These are phyloP conservation scores for Leptobrachium leishanense DNA, from an alignment of 2,113 vertebrate species.

Conservation along the genomic window DNA sequence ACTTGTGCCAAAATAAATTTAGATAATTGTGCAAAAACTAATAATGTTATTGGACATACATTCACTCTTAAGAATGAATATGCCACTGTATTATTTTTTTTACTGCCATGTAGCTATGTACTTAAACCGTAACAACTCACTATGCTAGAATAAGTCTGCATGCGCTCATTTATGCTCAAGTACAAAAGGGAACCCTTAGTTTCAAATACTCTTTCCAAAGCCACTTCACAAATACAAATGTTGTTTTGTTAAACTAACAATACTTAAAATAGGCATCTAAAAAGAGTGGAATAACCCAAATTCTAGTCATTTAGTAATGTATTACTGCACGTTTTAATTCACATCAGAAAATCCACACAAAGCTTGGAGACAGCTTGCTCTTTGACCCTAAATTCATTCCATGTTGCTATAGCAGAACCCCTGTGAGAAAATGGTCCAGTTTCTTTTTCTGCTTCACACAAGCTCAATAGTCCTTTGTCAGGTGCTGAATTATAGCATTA, in stretches of 20 bases:
- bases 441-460: conserved; percentile 66
- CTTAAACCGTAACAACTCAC: conserved; percentile 11
- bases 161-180: conserved; percentile 37
- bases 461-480: conserved; percentile 80
- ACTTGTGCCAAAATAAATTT: too few relatives aligned
- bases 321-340: conserved; percentile 68
- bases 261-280: conserved; percentile 54
- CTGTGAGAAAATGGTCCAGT: conserved; percentile 72
- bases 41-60: too few relatives aligned
- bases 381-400: conserved; percentile 78
- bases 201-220: conserved; percentile 51
- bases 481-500: conserved; percentile 81
- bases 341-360: conserved; percentile 75
- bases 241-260: conserved; percentile 58
- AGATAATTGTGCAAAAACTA: too few relatives aligned
- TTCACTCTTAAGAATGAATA: too few relatives aligned
- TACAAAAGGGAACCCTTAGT: conserved; percentile 42
- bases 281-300: conserved; percentile 58
- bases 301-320: conserved; percentile 66
- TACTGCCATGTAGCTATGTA: background rate
- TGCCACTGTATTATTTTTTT: too few relatives aligned
- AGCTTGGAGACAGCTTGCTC: conserved; percentile 72
- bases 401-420: conserved; percentile 81
- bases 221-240: conserved; percentile 53
- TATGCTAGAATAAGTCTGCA: conserved; percentile 14